Percentiles rank a stretch among this genome's conserved stretches.
Evolutionary conservation across 1,140 invertebrate genomes (phyloP).

Genomic region (Streblospio benedicti): DNA sequence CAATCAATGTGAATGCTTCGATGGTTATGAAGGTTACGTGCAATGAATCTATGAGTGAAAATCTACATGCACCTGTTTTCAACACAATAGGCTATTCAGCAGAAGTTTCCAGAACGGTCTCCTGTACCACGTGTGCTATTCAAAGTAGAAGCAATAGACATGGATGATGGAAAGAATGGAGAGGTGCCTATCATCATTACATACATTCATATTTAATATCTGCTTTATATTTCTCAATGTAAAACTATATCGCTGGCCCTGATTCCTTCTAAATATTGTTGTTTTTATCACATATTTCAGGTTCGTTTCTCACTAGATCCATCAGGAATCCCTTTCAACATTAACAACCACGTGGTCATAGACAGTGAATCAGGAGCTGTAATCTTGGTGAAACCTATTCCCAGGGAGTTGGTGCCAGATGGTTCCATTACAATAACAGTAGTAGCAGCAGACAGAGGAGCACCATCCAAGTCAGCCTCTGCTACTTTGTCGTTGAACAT

Average conservation of each 20-base stretch:
- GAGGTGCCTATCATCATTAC: too few relatives aligned
- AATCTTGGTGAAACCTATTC: neutral
- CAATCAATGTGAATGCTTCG: neutral
- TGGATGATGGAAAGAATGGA: too few relatives aligned
- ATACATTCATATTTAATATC: too few relatives aligned
- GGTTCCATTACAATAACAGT: too few relatives aligned
- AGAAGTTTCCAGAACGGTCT: neutral
- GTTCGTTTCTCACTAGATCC: neutral
- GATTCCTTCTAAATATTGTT: too few relatives aligned
- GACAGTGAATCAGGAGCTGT: neutral
- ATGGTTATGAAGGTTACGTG: neutral
- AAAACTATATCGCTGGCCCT: too few relatives aligned
- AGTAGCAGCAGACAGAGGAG: neutral
- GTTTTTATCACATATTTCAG: too few relatives aligned
- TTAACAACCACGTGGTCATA: neutral
- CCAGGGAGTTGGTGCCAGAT: neutral
- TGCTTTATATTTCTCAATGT: too few relatives aligned
- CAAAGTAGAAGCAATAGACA: neutral
- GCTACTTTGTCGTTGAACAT: neutral
- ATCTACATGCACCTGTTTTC: neutral
- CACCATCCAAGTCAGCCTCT: neutral
- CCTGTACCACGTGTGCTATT: neutral
- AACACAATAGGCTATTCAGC: neutral
- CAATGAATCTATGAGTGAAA: neutral
- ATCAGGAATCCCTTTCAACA: neutral